Evolutionary conservation across 92 coral and sea anemone species (phyloP), one percentile per base, ranked within the genome.

Genomic region (Zoanthus gigantus): DNA sequence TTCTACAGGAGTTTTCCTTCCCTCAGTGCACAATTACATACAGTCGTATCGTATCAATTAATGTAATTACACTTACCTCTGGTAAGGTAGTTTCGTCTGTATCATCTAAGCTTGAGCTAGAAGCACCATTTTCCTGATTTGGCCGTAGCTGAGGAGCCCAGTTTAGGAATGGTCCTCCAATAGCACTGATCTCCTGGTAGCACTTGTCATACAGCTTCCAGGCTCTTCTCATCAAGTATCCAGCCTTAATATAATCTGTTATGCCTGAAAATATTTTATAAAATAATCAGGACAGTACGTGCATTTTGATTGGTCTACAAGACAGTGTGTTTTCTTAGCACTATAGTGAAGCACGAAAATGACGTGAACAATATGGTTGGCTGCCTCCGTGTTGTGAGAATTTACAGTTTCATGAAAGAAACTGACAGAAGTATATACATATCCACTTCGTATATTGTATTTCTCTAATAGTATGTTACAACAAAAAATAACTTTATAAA

Each of bases 171-270:
- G 93, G 92, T 9, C 98, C 98, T 68, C 98, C 98, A 52, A 95
- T 88, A 2, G 92, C 87, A 84, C 96, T 91, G 28, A 96, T 92
- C 89, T 96, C 96, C 30, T 90, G 86, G 63, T 94, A 95, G 60
- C 95, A 93, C 90, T 93, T 96, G 73, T 96, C 96, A 79, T 96
- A 96, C 11, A 95, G 92, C 76, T 96, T 96, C 98, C 98, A 96
- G 72, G 98, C 95, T 61, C 98, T 89, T n/a, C 98, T 87, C 94
- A 96, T 96, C 76, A 96, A 83, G 78, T 91, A 96, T 14, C 96
- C 98, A 45, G 98, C 99, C 87, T 96, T 96, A 67, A 96, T 91
- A 72, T 96, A 96, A 84, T 96, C 99, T 72, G 98, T 96, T 12
- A 96, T 91, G 48, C 99, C 99, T 96, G 90, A 9, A 83, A 74